phyloP scores from a whole-genome alignment of 2,113 vertebrate species.

The Microcebus jonahi region DNA sequence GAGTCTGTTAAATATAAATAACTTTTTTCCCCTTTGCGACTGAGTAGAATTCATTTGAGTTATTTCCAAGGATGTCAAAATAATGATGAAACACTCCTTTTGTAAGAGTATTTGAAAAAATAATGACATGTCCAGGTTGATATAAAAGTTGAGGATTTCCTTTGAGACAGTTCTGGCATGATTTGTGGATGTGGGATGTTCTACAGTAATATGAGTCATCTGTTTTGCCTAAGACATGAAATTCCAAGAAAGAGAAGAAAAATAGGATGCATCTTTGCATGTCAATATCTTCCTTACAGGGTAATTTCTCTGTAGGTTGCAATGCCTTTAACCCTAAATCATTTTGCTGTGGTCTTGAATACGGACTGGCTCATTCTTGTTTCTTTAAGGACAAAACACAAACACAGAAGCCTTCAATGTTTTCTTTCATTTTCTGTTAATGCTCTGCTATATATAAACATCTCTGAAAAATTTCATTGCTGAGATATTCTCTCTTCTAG shows the following conservation, averaged over 20 bases:
- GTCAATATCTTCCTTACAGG: neutral
- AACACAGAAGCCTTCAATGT: neutral
- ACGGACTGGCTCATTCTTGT: neutral
- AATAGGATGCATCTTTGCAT: slow-evolving; percentile 26
- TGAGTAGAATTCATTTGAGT: slow-evolving; percentile 45
- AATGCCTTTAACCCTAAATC: slow-evolving; percentile 21
- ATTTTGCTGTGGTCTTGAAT: neutral
- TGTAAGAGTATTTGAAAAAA: slow-evolving; percentile 56
- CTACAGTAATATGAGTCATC: slow-evolving; percentile 54
- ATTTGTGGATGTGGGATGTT: slow-evolving; percentile 48
- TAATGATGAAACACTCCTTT: slow-evolving; percentile 54
- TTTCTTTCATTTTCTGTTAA: neutral
- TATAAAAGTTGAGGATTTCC: slow-evolving; percentile 54
- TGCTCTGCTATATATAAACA: neutral
- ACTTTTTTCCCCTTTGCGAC: slow-evolving; percentile 1
- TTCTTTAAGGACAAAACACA: neutral
- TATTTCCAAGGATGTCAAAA: slow-evolving; percentile 52
- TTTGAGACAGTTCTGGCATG: slow-evolving; percentile 48
- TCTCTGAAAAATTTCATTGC: neutral
- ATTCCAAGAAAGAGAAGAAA: slow-evolving; percentile 54
- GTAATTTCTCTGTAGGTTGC: slow-evolving; percentile 12
- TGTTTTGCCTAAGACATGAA: slow-evolving; percentile 45
- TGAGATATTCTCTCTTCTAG: neutral
- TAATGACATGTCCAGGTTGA: slow-evolving; percentile 60
- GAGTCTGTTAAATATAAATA: slow-evolving; percentile 56